These are phyloP conservation scores for Ormyrus nitidulus DNA, from an alignment of 2,888 invertebrate genomes.

Conservation along the genomic window DNA sequence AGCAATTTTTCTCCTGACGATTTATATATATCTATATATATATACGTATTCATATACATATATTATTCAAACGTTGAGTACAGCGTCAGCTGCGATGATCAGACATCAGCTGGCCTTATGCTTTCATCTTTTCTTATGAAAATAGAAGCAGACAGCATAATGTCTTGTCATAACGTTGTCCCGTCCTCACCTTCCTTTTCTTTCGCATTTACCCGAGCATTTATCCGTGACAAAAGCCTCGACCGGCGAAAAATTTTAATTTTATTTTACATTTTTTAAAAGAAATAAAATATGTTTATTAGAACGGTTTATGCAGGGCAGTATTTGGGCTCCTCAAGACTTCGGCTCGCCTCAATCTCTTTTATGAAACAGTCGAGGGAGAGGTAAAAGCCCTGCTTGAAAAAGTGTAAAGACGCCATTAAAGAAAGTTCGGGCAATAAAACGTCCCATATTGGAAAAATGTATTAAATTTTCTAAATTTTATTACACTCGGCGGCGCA, in stretches of 20 bases:
- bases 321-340: too few relatives aligned
- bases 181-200: neutral
- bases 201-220: neutral
- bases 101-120: constrained; percentile 34
- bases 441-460: constrained; percentile 1
- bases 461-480: constrained; percentile 25
- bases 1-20: neutral
- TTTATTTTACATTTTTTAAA: constrained; percentile 11
- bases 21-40: neutral
- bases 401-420: neutral
- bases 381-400: too few relatives aligned
- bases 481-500: neutral
- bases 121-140: constrained; percentile 30
- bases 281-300: too few relatives aligned
- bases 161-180: constrained; percentile 31
- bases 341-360: too few relatives aligned
- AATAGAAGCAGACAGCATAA: constrained; percentile 27
- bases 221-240: too few relatives aligned
- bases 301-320: too few relatives aligned
- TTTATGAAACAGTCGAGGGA: too few relatives aligned
- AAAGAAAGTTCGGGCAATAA: constrained; percentile 26
- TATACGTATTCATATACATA: constrained; percentile 8
- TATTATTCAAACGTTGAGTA: constrained; percentile 25
- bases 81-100: constrained; percentile 38
- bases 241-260: neutral